Evolutionary conservation across 2,888 invertebrate species (phyloP).

Genomic region (Ichneumoninae sp.): DNA sequence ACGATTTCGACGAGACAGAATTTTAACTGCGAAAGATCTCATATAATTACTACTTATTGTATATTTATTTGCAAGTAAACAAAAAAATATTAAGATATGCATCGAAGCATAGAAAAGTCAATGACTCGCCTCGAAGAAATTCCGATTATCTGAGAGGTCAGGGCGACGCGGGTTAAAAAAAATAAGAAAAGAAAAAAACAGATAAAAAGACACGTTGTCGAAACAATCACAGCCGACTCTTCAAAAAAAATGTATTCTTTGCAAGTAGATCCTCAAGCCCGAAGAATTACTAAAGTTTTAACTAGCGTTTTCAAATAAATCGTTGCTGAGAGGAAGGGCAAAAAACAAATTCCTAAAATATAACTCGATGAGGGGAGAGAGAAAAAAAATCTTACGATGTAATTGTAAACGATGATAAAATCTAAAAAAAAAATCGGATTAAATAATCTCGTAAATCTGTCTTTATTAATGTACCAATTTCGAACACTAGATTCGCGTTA

Average conservation of each 20-base stretch:
- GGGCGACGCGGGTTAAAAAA: neutral
- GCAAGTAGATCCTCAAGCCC: constrained; percentile 47
- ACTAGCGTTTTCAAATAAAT: constrained; percentile 35
- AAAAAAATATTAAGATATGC: constrained; percentile 4
- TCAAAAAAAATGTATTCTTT: constrained; percentile 52
- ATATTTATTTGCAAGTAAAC: constrained; percentile 54
- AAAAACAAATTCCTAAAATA: constrained; percentile 16
- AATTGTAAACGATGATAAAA: constrained; percentile 44
- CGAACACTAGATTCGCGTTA: constrained; percentile 66
- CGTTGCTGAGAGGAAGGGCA: constrained; percentile 31
- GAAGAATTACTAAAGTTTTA: constrained; percentile 36
- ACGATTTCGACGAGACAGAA: constrained; percentile 37
- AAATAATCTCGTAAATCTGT: constrained; percentile 60
- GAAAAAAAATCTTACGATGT: constrained; percentile 20
- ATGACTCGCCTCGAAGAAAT: constrained; percentile 15
- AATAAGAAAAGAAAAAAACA: neutral
- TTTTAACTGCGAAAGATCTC: constrained; percentile 58
- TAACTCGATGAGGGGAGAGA: constrained; percentile 14
- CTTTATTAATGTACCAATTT: constrained; percentile 67
- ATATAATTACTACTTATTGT: constrained; percentile 55
- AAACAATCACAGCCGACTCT: constrained; percentile 31
- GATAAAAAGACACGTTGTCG: constrained; percentile 11
- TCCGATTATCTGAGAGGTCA: neutral
- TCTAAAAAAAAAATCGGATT: constrained; percentile 49
- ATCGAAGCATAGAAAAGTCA: neutral